phyloP scores from a whole-genome alignment of 2,797 vertebrate species.

The Scleropages formosus region DNA sequence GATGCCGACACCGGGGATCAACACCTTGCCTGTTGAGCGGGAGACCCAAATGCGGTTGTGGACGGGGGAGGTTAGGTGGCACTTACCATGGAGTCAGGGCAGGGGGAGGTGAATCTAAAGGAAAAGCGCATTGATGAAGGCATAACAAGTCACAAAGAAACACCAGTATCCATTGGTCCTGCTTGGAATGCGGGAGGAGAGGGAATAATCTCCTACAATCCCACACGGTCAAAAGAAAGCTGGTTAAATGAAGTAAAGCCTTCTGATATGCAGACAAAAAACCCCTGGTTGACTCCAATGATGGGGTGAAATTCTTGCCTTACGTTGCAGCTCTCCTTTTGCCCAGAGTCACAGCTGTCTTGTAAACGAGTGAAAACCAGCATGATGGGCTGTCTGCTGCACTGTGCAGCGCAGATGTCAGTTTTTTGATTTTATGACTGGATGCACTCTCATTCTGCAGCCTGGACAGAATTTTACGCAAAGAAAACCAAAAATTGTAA shows the following conservation, averaged over 20 bases:
- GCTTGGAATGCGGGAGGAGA: not conserved
- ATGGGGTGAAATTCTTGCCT: slow-evolving; percentile 61
- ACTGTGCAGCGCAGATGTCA: too few relatives aligned
- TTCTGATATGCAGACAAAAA: slow-evolving; percentile 48
- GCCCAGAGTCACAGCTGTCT: too few relatives aligned
- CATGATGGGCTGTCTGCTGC: too few relatives aligned
- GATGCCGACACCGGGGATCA: slow-evolving; percentile 64
- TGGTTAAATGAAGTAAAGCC: slow-evolving; percentile 53
- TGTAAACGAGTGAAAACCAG: too few relatives aligned
- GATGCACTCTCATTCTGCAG: too few relatives aligned
- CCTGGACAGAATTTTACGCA: too few relatives aligned
- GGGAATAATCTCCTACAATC: not conserved
- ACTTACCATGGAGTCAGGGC: slow-evolving; percentile 31
- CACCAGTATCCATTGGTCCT: slow-evolving; percentile 41
- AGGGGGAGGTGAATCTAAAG: slow-evolving; percentile 45
- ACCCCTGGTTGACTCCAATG: slow-evolving; percentile 66
- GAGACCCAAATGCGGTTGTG: slow-evolving; percentile 59
- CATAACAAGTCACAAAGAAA: slow-evolving; percentile 67
- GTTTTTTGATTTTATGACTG: too few relatives aligned
- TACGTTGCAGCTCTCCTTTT: slow-evolving; percentile 31
- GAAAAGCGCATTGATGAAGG: slow-evolving; percentile 57
- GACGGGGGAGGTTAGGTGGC: not conserved
- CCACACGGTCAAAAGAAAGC: too few relatives aligned
- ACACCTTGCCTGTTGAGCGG: slow-evolving; percentile 63
- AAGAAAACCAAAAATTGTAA: too few relatives aligned